A percentile compares a stretch with the other conserved stretches of the same genome.
These are phyloP conservation scores for Melieria omissa DNA, from an alignment of 2,888 invertebrate species.

Conservation along the genomic window DNA sequence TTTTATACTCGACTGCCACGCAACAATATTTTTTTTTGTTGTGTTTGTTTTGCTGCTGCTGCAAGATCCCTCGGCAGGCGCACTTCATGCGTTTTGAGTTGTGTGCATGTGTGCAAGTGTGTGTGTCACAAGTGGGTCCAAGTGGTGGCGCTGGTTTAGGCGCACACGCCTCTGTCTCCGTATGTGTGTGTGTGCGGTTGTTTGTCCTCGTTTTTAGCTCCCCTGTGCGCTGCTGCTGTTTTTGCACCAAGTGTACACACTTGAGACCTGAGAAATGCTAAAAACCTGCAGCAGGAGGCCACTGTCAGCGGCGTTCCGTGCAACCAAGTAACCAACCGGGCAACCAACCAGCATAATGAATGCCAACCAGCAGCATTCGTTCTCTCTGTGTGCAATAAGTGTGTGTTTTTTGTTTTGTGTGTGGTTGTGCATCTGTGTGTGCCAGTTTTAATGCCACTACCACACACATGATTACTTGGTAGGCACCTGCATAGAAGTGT, in stretches of 20 bases:
- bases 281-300: neutral
- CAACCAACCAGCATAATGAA: slow-evolving; percentile 58
- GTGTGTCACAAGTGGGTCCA: slow-evolving; percentile 45
- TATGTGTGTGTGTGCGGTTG: slow-evolving; percentile 43
- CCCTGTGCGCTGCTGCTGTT: neutral
- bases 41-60: slow-evolving; percentile 46
- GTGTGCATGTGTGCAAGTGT: slow-evolving; percentile 54
- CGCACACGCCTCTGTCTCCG: slow-evolving; percentile 6
- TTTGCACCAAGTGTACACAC: slow-evolving; percentile 19
- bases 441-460: slow-evolving; percentile 17
- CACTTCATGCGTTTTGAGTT: slow-evolving; percentile 25
- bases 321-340: slow-evolving; percentile 51
- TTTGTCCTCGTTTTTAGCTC: slow-evolving; percentile 24
- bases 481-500: too few relatives aligned
- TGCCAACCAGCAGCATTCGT: slow-evolving; percentile 41
- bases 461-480: too few relatives aligned
- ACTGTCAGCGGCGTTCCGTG: neutral
- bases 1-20: slow-evolving; percentile 10
- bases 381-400: neutral
- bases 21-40: slow-evolving; percentile 37
- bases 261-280: slow-evolving; percentile 3
- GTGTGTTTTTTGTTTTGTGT: neutral
- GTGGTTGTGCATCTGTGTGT: slow-evolving; percentile 25
- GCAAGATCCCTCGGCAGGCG: neutral
- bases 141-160: slow-evolving; percentile 7